A percentile compares a stretch with the other conserved stretches of the same genome.
Evolutionary conservation across 2,113 vertebrate species (phyloP).

Genomic region (Brienomyrus brachyistius): DNA sequence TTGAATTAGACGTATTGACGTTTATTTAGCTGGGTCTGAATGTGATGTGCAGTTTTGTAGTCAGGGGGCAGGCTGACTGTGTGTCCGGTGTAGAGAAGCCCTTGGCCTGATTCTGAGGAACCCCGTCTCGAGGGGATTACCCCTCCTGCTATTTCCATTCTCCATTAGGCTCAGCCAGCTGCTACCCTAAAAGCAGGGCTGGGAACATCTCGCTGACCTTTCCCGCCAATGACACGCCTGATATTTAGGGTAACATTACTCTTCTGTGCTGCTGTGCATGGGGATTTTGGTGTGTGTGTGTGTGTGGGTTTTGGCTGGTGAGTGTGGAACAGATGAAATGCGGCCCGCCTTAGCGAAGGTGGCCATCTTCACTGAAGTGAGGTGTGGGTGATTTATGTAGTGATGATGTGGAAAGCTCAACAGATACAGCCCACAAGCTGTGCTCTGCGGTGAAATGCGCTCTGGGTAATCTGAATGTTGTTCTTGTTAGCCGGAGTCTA

Average conservation of each 20-base stretch:
- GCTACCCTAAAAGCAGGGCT: background rate
- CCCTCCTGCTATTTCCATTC: background rate
- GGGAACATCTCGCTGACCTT: conserved; percentile 20
- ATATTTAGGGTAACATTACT: conserved; percentile 17
- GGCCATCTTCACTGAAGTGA: conserved; percentile 12
- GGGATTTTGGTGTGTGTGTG: background rate
- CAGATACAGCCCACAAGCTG: background rate
- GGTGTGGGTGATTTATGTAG: conserved; percentile 6
- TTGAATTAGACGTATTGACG: background rate
- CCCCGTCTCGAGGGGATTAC: background rate
- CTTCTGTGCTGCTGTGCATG: background rate
- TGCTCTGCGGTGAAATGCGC: background rate
- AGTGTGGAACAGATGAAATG: conserved; percentile 7
- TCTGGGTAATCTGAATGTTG: background rate
- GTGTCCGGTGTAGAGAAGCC: background rate
- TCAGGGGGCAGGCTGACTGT: background rate
- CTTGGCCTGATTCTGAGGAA: background rate
- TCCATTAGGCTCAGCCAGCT: conserved; percentile 4
- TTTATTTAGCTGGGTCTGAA: background rate
- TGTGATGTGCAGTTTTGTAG: background rate
- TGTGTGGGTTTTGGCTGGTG: background rate
- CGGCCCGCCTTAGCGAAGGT: background rate
- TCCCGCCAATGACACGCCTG: conserved; percentile 7
- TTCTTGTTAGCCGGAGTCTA: background rate
- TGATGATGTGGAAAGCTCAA: background rate